These are phyloP conservation scores for Selene dorsalis DNA, from an alignment of 2,797 vertebrate species.

Conservation along the genomic window DNA sequence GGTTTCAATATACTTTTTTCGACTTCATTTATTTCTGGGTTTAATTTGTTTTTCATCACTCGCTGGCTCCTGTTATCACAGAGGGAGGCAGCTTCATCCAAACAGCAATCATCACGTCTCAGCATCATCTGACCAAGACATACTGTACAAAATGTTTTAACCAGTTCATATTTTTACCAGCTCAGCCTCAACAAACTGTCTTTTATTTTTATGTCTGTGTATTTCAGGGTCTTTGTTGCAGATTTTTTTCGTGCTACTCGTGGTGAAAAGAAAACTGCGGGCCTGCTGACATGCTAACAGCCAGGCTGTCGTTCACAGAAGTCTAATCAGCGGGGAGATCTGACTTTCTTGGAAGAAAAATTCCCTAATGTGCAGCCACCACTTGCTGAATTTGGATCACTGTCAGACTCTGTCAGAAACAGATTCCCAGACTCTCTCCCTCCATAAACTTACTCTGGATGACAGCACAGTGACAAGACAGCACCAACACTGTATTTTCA, in stretches of 20 bases:
- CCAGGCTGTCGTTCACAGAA: conserved; percentile 55
- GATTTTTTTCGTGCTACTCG: conserved; percentile 9
- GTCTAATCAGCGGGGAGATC: conserved; percentile 53
- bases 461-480: conserved; percentile 2
- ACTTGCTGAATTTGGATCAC: conserved; percentile 60
- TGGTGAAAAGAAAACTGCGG: conserved; percentile 31
- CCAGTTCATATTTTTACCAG: conserved; percentile 1
- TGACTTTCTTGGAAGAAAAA: conserved; percentile 54
- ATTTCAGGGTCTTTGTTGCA: neutral
- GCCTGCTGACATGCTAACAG: conserved; percentile 21
- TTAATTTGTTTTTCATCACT: conserved; percentile 28
- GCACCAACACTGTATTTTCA: neutral
- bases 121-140: conserved; percentile 13
- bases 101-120: conserved; percentile 28
- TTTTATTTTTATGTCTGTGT: conserved; percentile 8
- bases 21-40: conserved; percentile 18
- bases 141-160: conserved; percentile 4
- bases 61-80: conserved; percentile 1
- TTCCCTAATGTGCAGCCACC: conserved; percentile 50
- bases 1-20: conserved; percentile 12
- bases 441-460: conserved; percentile 13
- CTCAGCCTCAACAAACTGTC: conserved; percentile 7
- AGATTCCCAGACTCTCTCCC: conserved; percentile 30
- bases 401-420: conserved; percentile 56
- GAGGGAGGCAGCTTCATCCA: conserved; percentile 19